Conservation (phyloP, 2,797 vertebrate species). For the Cichlasoma orientale region DNA sequence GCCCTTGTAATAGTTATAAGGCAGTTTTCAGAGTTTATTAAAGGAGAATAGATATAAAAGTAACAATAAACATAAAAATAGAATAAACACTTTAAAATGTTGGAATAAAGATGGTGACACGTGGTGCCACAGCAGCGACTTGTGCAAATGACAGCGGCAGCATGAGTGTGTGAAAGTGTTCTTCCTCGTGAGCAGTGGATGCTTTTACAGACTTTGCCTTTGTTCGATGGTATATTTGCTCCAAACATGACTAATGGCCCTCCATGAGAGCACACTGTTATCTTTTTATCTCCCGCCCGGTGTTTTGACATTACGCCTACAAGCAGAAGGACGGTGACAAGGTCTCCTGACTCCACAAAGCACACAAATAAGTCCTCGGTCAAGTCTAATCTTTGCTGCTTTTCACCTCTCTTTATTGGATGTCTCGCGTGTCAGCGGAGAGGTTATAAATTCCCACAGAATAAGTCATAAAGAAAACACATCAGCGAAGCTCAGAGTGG, state of each 20-base stretch:
- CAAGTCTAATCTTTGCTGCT: background rate
- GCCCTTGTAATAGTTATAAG: too few relatives aligned
- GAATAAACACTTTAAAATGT: too few relatives aligned
- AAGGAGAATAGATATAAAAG: too few relatives aligned
- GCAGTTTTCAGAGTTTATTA: too few relatives aligned
- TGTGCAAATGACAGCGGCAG: too few relatives aligned
- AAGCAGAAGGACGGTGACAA: background rate
- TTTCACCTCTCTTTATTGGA: constrained; percentile 11
- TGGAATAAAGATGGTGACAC: too few relatives aligned
- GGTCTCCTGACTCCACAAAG: constrained; percentile 3
- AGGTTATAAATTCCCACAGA: constrained; percentile 18
- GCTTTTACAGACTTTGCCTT: background rate
- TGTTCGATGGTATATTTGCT: background rate
- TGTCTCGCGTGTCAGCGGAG: constrained; percentile 6
- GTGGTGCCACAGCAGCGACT: too few relatives aligned
- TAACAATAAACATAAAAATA: too few relatives aligned
- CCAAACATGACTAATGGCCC: background rate
- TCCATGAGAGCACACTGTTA: background rate
- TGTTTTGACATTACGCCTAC: background rate
- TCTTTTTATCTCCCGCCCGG: background rate
- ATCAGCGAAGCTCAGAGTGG: background rate
- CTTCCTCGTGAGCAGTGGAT: background rate
- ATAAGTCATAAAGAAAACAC: constrained; percentile 6
- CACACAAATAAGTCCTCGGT: background rate
- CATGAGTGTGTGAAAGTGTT: too few relatives aligned